Percentiles rank a stretch among this genome's conserved stretches.
These are phyloP conservation scores for Chelidonichthys spinosus DNA, from an alignment of 2,797 vertebrate genomes.

Conservation along the genomic window DNA sequence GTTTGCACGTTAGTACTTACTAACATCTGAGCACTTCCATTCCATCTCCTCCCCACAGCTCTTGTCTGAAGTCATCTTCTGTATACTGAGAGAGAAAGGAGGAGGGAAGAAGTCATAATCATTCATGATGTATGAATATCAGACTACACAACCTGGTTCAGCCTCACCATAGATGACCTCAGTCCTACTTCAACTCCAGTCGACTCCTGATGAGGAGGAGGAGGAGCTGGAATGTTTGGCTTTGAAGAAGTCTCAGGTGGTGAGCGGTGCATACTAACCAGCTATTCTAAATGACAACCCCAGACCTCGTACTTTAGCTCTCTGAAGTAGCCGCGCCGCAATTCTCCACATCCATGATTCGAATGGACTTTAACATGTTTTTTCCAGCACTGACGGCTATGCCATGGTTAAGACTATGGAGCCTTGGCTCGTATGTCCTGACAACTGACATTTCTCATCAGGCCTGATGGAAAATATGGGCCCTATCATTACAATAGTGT, in stretches of 20 bases:
- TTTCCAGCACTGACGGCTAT: too few relatives aligned
- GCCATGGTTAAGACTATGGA: too few relatives aligned
- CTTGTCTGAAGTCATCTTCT: slow-evolving; percentile 34
- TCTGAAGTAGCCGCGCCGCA: neutral
- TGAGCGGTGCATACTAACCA: slow-evolving; percentile 36
- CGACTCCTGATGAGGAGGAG: slow-evolving; percentile 19
- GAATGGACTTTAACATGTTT: too few relatives aligned
- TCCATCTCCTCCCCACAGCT: slow-evolving; percentile 25
- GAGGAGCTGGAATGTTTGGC: slow-evolving; percentile 21
- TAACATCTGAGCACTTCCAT: slow-evolving; percentile 20
- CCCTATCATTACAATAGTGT: too few relatives aligned
- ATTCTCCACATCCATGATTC: too few relatives aligned
- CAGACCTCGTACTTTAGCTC: slow-evolving; percentile 11
- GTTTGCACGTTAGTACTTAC: slow-evolving; percentile 20
- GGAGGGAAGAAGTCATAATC: slow-evolving; percentile 12
- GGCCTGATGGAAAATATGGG: too few relatives aligned
- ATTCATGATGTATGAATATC: slow-evolving; percentile 14
- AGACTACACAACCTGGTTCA: slow-evolving; percentile 13
- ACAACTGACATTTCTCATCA: too few relatives aligned
- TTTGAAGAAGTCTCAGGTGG: slow-evolving; percentile 46
- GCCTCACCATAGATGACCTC: slow-evolving; percentile 35
- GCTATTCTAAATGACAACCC: slow-evolving; percentile 31
- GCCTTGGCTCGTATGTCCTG: too few relatives aligned
- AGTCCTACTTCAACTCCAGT: slow-evolving; percentile 16
- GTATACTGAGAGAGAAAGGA: slow-evolving; percentile 24